Conservation (phyloP, 2,888 invertebrate genomes). For the Nymphalis c-album region DNA sequence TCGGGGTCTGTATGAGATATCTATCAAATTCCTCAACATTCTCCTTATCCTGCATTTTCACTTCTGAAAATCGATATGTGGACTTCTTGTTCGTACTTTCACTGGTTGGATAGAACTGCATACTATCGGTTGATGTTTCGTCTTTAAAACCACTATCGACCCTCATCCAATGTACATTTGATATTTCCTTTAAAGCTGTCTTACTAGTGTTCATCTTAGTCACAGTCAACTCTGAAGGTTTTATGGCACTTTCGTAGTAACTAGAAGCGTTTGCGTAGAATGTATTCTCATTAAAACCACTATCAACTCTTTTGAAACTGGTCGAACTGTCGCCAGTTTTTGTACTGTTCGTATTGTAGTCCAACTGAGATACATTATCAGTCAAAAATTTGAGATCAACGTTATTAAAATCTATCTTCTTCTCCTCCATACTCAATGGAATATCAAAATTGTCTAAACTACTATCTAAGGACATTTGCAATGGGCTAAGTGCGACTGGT, state of each 20-base stretch:
- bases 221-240: slow-evolving; percentile 74
- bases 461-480: slow-evolving; percentile 70
- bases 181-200: slow-evolving; percentile 67
- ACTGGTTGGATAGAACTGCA: slow-evolving; percentile 59
- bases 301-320: slow-evolving; percentile 70
- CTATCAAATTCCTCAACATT: slow-evolving; percentile 63
- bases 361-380: slow-evolving; percentile 64
- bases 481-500: slow-evolving; percentile 52
- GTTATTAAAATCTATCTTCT: slow-evolving; percentile 72
- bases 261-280: slow-evolving; percentile 71
- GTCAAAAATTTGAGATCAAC: slow-evolving; percentile 77
- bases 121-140: slow-evolving; percentile 67
- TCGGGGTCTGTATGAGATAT: slow-evolving; percentile 54
- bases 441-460: slow-evolving; percentile 67
- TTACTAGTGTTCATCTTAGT: slow-evolving; percentile 56
- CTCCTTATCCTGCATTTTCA: slow-evolving; percentile 63
- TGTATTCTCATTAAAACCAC: slow-evolving; percentile 74
- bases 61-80: slow-evolving; percentile 57
- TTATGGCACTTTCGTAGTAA: slow-evolving; percentile 78
- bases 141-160: slow-evolving; percentile 77
- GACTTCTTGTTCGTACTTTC: slow-evolving; percentile 53
- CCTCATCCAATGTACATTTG: slow-evolving; percentile 75
- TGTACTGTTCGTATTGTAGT: slow-evolving; percentile 52
- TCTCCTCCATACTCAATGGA: slow-evolving; percentile 64
- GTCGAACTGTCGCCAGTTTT: slow-evolving; percentile 58